phyloP scores from a whole-genome alignment of 2,888 invertebrate species.

The Gryllus longicercus region DNA sequence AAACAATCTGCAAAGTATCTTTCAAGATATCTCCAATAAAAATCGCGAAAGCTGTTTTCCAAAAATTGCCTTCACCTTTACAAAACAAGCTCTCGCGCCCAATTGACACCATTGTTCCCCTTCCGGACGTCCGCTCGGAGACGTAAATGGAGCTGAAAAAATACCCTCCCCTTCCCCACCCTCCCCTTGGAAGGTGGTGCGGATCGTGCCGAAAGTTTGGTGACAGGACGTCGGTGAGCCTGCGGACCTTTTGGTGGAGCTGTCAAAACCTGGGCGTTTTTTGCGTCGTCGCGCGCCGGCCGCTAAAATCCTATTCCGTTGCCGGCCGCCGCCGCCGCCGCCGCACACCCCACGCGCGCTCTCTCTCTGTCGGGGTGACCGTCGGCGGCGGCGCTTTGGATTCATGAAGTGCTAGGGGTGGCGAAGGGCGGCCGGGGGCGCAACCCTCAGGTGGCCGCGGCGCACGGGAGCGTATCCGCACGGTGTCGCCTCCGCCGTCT shows the following conservation, averaged over 20 bases:
- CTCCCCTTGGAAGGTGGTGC: neutral
- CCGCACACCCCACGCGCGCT: neutral
- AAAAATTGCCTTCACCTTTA: neutral
- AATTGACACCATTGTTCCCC: neutral
- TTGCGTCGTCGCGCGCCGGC: neutral
- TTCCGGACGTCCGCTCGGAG: neutral
- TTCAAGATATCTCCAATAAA: too few species aligned
- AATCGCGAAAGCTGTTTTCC: too few species aligned
- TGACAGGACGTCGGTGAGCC: neutral
- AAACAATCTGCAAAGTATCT: too few species aligned
- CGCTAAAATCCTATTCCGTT: too few species aligned
- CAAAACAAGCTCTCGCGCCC: neutral
- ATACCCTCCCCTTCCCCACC: neutral
- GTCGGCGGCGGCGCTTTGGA: neutral
- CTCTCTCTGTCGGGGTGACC: neutral
- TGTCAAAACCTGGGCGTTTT: slow-evolving; percentile 2
- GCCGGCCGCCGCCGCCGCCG: too few species aligned
- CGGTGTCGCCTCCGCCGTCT: neutral
- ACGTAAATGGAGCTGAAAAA: neutral
- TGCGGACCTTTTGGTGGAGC: neutral
- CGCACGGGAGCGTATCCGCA: too few species aligned
- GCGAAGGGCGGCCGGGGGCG: neutral
- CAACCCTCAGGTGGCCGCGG: neutral
- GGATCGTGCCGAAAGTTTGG: neutral
- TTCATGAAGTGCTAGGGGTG: neutral